A percentile compares a stretch with the other conserved stretches of the same genome.
phyloP scores from a whole-genome alignment of 2,797 vertebrate genomes.

The Gymnothorax javanicus region DNA sequence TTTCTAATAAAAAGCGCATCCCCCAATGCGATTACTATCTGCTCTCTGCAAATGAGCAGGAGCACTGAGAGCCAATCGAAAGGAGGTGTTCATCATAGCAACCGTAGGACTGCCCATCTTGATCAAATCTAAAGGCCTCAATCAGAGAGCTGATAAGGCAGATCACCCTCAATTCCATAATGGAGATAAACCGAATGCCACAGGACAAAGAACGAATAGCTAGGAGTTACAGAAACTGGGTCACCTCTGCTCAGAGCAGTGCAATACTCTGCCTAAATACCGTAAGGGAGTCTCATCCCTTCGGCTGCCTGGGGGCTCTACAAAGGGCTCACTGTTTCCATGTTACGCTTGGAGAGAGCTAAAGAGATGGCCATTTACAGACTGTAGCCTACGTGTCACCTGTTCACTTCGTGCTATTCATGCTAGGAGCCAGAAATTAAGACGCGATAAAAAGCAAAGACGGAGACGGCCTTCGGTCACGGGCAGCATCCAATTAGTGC shows the following conservation, averaged over 20 bases:
- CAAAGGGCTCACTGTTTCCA: background rate
- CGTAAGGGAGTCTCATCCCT: background rate
- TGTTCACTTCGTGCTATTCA: background rate
- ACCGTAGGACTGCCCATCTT: background rate
- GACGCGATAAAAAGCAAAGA: background rate
- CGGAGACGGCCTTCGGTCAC: background rate
- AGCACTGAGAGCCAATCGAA: background rate
- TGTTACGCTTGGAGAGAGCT: background rate
- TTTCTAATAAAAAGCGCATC: slow-evolving; percentile 25
- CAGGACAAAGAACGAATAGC: background rate
- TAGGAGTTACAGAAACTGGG: background rate
- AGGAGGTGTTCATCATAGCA: background rate
- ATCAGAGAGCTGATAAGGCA: background rate
- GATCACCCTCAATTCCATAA: background rate
- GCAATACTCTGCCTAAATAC: background rate
- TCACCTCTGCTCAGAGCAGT: background rate
- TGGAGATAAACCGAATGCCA: background rate
- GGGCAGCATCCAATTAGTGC: background rate
- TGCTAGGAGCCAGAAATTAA: background rate
- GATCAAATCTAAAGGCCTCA: background rate
- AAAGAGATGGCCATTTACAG: background rate
- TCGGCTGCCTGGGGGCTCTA: background rate
- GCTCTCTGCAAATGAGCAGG: background rate
- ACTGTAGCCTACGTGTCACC: background rate
- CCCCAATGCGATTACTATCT: background rate